A percentile compares a stretch with the other conserved stretches of the same genome.
phyloP scores from a whole-genome alignment of 2,888 invertebrate species.

The Rotaria macrura region DNA sequence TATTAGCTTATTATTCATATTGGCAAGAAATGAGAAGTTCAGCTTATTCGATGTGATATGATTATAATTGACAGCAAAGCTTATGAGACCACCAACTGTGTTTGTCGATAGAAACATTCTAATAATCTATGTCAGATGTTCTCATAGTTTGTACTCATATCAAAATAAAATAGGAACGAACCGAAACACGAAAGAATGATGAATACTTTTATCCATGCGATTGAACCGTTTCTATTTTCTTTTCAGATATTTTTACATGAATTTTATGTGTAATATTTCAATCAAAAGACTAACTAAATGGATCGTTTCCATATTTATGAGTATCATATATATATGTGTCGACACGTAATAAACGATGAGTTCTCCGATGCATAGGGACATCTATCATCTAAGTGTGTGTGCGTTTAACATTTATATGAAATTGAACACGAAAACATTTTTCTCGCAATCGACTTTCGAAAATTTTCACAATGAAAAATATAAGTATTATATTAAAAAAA shows the following conservation, averaged over 20 bases:
- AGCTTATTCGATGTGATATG: neutral
- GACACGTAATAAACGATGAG: no score
- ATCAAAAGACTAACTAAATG: neutral
- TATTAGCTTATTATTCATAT: neutral
- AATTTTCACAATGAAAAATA: no score
- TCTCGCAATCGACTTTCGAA: no score
- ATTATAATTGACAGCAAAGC: neutral
- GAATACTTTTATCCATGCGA: neutral
- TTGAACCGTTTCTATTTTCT: neutral
- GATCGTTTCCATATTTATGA: neutral
- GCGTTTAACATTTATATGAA: no score
- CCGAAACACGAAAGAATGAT: neutral
- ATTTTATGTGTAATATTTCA: neutral
- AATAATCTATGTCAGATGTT: neutral
- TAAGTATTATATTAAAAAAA: neutral
- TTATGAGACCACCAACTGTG: neutral
- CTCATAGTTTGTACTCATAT: neutral
- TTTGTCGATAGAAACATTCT: neutral
- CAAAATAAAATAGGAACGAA: neutral
- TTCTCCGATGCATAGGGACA: neutral
- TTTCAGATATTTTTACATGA: neutral
- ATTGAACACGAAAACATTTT: no score
- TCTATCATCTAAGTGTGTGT: neutral
- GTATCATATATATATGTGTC: no score
- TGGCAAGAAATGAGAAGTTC: neutral